phyloP scores from a whole-genome alignment of 2,113 vertebrate genomes.

The Gymnorhina tibicen region DNA sequence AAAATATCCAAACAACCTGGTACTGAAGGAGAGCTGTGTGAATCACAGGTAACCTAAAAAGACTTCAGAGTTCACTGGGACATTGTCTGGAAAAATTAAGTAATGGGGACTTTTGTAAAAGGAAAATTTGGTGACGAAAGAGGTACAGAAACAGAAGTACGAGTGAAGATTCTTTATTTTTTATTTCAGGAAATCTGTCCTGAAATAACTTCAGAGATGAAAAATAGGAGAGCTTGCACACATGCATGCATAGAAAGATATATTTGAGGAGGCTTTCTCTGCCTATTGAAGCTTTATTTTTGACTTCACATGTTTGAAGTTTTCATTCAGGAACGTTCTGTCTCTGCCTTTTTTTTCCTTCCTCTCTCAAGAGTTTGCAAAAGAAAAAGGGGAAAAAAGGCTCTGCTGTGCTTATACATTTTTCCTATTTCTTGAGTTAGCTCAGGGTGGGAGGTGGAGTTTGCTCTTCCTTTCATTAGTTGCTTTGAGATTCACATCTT shows the following conservation, averaged over 20 bases:
- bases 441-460: background rate
- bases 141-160: background rate
- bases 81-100: background rate
- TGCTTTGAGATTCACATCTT: conserved; percentile 66
- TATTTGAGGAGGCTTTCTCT: background rate
- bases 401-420: background rate
- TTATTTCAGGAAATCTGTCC: background rate
- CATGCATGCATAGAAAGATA: background rate
- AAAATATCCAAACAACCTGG: background rate
- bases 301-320: conserved; percentile 12
- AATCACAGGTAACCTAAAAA: background rate
- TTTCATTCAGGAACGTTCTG: background rate
- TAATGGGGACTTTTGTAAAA: background rate
- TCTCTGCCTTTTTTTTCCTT: background rate
- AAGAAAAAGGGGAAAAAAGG: background rate
- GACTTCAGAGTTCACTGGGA: background rate
- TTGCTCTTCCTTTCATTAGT: conserved; percentile 46
- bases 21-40: background rate
- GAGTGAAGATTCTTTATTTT: background rate
- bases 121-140: background rate
- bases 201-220: background rate
- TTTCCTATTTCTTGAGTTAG: conserved; percentile 30
- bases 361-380: background rate
- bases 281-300: conserved; percentile 33
- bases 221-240: background rate